Conservation (phyloP, 35 echinoderm and acorn worm genomes). For the Holothuria glaberrima region DNA sequence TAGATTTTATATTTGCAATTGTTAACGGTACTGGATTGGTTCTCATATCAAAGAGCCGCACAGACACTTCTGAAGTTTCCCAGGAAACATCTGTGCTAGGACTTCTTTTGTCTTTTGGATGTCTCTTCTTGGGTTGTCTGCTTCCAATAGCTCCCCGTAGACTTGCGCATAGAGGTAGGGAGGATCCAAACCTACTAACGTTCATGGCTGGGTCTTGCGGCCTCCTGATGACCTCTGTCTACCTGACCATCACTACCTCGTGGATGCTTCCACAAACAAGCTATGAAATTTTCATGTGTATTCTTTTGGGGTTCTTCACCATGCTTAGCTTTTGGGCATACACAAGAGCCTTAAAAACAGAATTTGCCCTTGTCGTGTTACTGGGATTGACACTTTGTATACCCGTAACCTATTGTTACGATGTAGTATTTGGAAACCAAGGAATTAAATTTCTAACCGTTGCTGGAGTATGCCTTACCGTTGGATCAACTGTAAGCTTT, state of each 20-base stretch:
- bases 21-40: slow-evolving; percentile 2
- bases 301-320: not conserved
- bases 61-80: not conserved
- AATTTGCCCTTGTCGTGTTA: not conserved
- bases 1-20: not conserved
- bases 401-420: slow-evolving; percentile 11
- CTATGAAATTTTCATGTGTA: not conserved
- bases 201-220: slow-evolving; percentile 3
- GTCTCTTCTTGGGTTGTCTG: not conserved
- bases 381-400: not conserved
- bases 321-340: not conserved
- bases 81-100: not conserved
- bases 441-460: not conserved
- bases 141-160: not conserved
- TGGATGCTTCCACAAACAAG: not conserved
- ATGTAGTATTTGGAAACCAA: not conserved
- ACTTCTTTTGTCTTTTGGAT: not conserved
- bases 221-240: not conserved
- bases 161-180: not conserved
- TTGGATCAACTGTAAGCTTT: not conserved
- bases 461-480: not conserved
- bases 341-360: slow-evolving; percentile 13
- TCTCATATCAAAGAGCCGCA: not conserved
- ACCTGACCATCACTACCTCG: not conserved
- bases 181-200: not conserved